Percentiles rank a stretch among this genome's conserved stretches.
Evolutionary conservation across 1,140 invertebrate species (phyloP).

Genomic region (Drosophila azteca): DNA sequence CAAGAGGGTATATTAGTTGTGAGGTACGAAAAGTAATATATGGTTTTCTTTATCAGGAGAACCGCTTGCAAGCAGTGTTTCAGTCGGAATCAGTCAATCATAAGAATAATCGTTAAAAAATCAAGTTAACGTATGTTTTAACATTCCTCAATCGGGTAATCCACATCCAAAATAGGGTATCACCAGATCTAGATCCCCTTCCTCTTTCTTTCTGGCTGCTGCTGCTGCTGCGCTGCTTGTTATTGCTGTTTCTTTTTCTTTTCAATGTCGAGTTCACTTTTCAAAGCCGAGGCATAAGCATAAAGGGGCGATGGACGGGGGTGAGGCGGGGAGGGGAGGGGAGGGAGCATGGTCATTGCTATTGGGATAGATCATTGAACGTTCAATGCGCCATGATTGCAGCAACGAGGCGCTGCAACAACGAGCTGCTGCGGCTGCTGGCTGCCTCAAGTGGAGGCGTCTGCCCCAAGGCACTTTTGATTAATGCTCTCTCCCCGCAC

Average conservation of each 20-base stretch:
- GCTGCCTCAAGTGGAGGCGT: conserved; percentile 66
- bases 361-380: conserved; percentile 78
- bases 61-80: no score
- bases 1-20: no score
- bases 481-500: conserved; percentile 50
- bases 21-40: no score
- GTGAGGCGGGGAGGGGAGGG: not conserved
- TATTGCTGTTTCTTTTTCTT: conserved; percentile 42
- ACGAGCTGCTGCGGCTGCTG: conserved; percentile 7
- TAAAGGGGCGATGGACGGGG: no score
- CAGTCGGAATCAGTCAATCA: no score
- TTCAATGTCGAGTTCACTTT: conserved; percentile 82
- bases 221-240: not conserved
- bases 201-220: no score
- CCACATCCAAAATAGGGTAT: no score
- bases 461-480: conserved; percentile 73
- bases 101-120: no score
- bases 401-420: not conserved
- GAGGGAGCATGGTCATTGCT: conserved; percentile 50
- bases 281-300: conserved; percentile 48
- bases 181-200: no score
- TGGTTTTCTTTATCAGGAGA: no score
- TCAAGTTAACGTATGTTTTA: no score
- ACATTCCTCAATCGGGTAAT: no score
- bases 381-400: conserved; percentile 67